Base-by-base conservation (phyloP, 2,113 vertebrate genomes). In the Holacanthus passer region DNA sequence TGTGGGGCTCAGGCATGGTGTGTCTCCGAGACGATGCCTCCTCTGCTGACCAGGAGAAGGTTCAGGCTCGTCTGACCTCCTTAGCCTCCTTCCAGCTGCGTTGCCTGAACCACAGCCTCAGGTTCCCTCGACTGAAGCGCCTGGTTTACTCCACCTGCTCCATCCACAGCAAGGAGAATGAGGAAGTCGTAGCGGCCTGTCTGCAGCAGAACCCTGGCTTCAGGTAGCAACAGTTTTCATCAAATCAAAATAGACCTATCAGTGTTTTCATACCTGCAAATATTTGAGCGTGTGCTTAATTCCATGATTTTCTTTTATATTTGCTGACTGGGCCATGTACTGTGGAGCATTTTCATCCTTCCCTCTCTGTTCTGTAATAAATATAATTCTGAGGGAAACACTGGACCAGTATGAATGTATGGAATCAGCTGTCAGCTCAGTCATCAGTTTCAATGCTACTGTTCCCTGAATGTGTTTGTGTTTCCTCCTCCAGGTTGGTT, bases 111-210 rank as follows among this genome's bases (percentile, higher is more conserved):
- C 98, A 98, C 0, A 96, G 95, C 0, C 94, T 99, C 71, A 83
- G 74, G 14, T 99, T 99, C 83, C 97, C 98, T 0, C 89, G 93
- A 3, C 87, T 99, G 70, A 94, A 32, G 66, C 95, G 96, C 11
- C 85, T 99, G 0, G 96, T 96, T 55, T 99, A 99, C 84, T 99
- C 98, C 75, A 99, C 98, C 0, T 99, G 98, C 88, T 99, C 98
- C 0, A 27, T 98, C 45, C 96, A 97, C 91, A 90, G 50, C 1
- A 94, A 99, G 85, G 98, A 99, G 93, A 99, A 99, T 0, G 98
- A 99, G 89, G 96, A 98, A 0, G 98, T 99, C 11, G 93, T 99
- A 0, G 45, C 53, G 0, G 90, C 92, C 0, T 95, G 95, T 84
- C 91, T 99, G 73, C 92, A 95, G 92, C 93, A 97, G 60, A 89